phyloP scores from a whole-genome alignment of 2,113 vertebrate species.

The Nicator chloris region DNA sequence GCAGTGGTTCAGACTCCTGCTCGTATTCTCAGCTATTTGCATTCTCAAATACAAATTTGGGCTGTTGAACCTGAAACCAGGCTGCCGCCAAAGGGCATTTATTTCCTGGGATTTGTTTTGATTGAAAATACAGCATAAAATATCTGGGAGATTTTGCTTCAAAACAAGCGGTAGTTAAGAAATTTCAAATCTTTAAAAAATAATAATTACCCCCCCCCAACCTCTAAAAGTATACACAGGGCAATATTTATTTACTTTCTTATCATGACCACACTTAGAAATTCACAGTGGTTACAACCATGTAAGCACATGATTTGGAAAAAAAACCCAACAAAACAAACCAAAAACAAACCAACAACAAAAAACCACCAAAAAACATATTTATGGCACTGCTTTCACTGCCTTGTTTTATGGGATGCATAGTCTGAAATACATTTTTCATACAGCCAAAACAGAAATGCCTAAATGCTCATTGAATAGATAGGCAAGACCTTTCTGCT shows the following conservation, averaged over 20 bases:
- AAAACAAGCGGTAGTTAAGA: neutral
- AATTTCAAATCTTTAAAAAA: neutral
- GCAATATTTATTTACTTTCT: neutral
- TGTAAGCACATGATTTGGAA: neutral
- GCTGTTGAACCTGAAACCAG: neutral
- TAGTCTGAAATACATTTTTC: neutral
- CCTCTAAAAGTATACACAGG: neutral
- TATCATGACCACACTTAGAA: neutral
- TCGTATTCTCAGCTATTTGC: neutral
- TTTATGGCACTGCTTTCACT: neutral
- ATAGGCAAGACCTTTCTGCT: neutral
- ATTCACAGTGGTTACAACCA: neutral
- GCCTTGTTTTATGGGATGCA: neutral
- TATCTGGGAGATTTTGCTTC: slow-evolving; percentile 8
- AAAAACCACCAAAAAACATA: neutral
- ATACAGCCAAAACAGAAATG: neutral
- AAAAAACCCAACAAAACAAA: neutral
- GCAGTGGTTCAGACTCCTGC: neutral
- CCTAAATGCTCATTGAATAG: neutral
- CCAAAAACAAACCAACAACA: no score
- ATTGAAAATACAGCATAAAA: neutral
- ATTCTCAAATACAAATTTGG: slow-evolving; percentile 1
- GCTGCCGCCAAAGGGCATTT: neutral
- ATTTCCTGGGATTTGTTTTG: neutral
- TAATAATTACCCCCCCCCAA: neutral